Base-by-base conservation (phyloP, 1,140 invertebrate genomes). In the Ganaspis sp. region DNA sequence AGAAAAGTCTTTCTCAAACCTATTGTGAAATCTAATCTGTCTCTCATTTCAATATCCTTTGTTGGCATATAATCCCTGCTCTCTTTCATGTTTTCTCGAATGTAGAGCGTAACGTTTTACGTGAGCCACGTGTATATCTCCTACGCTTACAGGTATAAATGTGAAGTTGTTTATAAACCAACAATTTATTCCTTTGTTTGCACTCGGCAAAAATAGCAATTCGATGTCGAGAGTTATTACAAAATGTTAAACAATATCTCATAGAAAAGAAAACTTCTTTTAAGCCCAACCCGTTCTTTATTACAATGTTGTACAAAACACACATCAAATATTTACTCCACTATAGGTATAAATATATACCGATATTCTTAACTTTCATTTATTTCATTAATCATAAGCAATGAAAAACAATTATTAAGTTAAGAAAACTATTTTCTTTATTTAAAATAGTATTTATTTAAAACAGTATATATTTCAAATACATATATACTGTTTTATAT, bases 31-130 rank as follows among this genome's bases (percentile, higher is more conserved):
- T 64, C 58, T 64, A 64, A 64, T 64, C 58, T 64, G 23, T 64
- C 58, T 64, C 58, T 64, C 58, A 64, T 64, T 64, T 64, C 21
- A 64, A 64, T 34, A 64, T 64, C 23, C 58, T 64, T 64, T 64
- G 58, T 64, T 64, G 58, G 58, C 58, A 26, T 26, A 26, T 64
- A 64, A 64, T 64, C 58, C 58, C 58, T 34, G 58, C 58, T 34
- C 53, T 58, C 58, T 64, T 64, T 64, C 58, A 64, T n/a, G 58
- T 49, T 64, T 64, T 64, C 58, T 29, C 9, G 21, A 58, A 64
- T 64, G 58, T 64, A 26, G 58, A 64, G 26, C 26, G 58, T 29
- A 64, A 64, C 23, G 15, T 64, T 64, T 64, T 64, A 64, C 58
- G 15, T 64, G 58, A n/a, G 26, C 11, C 58, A 64, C 26, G 23